Conservation (phyloP, 2,888 invertebrate species). For the Nephrocerus scutellatus region DNA sequence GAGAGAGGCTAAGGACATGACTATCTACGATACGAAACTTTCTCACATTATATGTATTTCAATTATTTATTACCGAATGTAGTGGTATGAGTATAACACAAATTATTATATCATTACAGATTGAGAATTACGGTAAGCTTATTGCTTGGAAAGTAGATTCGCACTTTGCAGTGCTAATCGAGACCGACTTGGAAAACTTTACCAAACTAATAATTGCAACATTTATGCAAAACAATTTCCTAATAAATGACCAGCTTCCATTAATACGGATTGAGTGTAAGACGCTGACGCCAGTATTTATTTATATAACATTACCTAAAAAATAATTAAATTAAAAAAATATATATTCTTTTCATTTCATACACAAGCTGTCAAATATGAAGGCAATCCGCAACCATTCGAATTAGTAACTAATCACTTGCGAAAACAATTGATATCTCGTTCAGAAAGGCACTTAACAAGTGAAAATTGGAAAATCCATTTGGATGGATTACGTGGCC, state of each 20-base stretch:
- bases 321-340: not conserved
- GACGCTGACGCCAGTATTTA: conserved; percentile 29
- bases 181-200: conserved; percentile 69
- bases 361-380: conserved; percentile 53
- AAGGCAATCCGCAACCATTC: conserved; percentile 54
- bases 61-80: no score
- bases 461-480: conserved; percentile 43
- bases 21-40: no score
- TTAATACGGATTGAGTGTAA: conserved; percentile 72
- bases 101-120: conserved; percentile 55
- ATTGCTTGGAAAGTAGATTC: conserved; percentile 74
- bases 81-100: no score
- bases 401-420: conserved; percentile 48
- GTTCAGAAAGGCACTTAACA: conserved; percentile 34
- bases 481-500: conserved; percentile 38
- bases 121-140: conserved; percentile 71
- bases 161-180: conserved; percentile 66
- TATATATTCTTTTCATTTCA: conserved; percentile 11
- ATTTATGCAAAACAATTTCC: conserved; percentile 63
- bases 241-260: conserved; percentile 69
- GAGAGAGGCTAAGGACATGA: no score
- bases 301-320: not conserved
- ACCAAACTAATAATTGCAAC: conserved; percentile 62
- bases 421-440: conserved; percentile 42
- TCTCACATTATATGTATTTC: no score